Percentiles rank a stretch among this genome's conserved stretches.
Conservation (phyloP, 2,113 vertebrate species). For the Ameiurus melas region DNA sequence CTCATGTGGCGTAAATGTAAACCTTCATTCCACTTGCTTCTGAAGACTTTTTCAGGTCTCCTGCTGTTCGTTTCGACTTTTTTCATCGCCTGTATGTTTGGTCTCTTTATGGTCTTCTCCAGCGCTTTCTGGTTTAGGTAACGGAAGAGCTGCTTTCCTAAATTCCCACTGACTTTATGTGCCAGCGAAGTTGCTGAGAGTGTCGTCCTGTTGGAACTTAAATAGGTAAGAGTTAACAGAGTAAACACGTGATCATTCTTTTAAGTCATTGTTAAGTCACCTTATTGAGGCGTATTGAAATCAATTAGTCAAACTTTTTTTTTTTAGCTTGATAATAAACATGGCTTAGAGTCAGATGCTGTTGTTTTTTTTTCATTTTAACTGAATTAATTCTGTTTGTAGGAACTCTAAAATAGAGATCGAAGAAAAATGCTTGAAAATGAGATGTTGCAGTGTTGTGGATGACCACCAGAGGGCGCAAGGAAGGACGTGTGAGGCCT, state of each 20-base stretch:
- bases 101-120: background rate
- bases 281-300: background rate
- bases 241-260: background rate
- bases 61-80: background rate
- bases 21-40: background rate
- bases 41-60: background rate
- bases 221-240: background rate
- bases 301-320: background rate
- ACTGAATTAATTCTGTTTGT: background rate
- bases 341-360: background rate
- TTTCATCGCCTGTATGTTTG: background rate
- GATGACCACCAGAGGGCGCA: conserved; percentile 33
- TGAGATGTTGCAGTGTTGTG: background rate
- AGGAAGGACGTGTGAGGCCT: background rate
- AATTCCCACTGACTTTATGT: background rate
- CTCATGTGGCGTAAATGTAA: background rate
- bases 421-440: background rate
- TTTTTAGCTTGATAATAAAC: background rate
- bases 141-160: background rate
- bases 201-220: background rate
- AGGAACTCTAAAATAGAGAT: background rate
- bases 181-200: background rate
- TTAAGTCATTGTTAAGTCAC: background rate
- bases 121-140: background rate
- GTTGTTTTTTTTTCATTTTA: background rate